These are phyloP conservation scores for Aphodius granarius DNA, from an alignment of 2,888 invertebrate genomes.

Conservation along the genomic window DNA sequence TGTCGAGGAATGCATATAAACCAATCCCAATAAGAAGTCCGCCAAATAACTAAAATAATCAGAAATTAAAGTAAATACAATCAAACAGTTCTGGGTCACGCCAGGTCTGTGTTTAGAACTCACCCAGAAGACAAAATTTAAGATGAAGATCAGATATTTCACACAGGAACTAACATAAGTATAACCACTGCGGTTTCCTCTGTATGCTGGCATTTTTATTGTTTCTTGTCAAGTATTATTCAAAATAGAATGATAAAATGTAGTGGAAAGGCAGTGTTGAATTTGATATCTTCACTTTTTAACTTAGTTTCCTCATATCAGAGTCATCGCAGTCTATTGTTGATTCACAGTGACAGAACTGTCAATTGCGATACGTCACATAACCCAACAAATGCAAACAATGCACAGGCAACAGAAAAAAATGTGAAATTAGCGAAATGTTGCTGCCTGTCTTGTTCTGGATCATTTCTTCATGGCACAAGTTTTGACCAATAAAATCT, in stretches of 20 bases:
- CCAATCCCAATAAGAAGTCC: slow-evolving; percentile 85
- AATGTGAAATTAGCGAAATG: not conserved
- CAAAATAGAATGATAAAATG: not conserved
- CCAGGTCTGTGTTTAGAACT: too few relatives aligned
- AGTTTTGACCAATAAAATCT: not conserved
- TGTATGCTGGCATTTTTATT: slow-evolving; percentile 62
- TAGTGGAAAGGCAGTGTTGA: not conserved
- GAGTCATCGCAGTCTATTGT: not conserved
- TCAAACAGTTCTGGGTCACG: not conserved
- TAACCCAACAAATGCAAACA: not conserved
- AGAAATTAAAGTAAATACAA: too few relatives aligned
- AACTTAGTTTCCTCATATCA: not conserved
- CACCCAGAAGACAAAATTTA: slow-evolving; percentile 91
- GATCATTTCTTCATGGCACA: not conserved
- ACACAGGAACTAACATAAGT: slow-evolving; percentile 85
- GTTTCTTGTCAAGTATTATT: not conserved
- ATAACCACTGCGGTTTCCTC: slow-evolving; percentile 65
- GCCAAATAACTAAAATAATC: slow-evolving; percentile 77
- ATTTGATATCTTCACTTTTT: not conserved
- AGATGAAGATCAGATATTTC: slow-evolving; percentile 86
- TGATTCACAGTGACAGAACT: not conserved
- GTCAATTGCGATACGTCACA: not conserved
- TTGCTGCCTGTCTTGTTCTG: not conserved
- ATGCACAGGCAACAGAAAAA: not conserved
- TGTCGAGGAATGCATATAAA: slow-evolving; percentile 89